phyloP scores from a whole-genome alignment of 2,797 vertebrate species.

The Nannoperca obscura region DNA sequence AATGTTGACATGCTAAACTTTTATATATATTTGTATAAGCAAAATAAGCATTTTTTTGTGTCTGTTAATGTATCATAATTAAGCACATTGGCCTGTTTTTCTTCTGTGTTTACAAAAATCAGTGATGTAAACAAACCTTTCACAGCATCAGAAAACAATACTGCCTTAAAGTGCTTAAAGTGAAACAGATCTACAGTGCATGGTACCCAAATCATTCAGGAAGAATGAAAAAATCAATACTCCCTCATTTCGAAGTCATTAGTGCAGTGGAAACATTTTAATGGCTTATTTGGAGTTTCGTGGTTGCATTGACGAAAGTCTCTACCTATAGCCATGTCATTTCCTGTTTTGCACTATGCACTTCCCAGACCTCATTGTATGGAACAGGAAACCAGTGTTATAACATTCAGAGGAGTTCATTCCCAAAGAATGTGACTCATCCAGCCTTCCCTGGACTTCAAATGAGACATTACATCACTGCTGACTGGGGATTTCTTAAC shows the following conservation, averaged over 20 bases:
- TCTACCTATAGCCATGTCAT: slow-evolving; percentile 39
- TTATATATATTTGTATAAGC: neutral
- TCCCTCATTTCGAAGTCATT: slow-evolving; percentile 13
- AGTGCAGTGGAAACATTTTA: slow-evolving; percentile 31
- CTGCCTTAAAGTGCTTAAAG: neutral
- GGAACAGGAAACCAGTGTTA: slow-evolving; percentile 70
- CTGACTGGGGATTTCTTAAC: slow-evolving; percentile 68
- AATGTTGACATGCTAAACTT: neutral
- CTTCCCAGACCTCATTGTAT: slow-evolving; percentile 58
- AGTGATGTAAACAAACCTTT: slow-evolving; percentile 24
- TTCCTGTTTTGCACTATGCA: slow-evolving; percentile 75
- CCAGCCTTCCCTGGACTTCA: slow-evolving; percentile 53
- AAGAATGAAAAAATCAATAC: neutral
- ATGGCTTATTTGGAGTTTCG: slow-evolving; percentile 38
- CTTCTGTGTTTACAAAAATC: slow-evolving; percentile 4
- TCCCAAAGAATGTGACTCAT: slow-evolving; percentile 70
- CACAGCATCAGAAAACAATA: slow-evolving; percentile 7
- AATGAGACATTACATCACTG: slow-evolving; percentile 68
- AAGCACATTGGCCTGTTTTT: neutral
- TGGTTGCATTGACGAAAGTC: slow-evolving; percentile 30
- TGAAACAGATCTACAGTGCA: slow-evolving; percentile 6
- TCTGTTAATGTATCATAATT: neutral
- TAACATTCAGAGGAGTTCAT: slow-evolving; percentile 64
- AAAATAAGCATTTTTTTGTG: neutral
- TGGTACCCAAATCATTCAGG: neutral